Evolutionary conservation across 2,797 vertebrate genomes (phyloP), one percentile per base, ranked within the genome.

Genomic region (Sparidentex hasta): DNA sequence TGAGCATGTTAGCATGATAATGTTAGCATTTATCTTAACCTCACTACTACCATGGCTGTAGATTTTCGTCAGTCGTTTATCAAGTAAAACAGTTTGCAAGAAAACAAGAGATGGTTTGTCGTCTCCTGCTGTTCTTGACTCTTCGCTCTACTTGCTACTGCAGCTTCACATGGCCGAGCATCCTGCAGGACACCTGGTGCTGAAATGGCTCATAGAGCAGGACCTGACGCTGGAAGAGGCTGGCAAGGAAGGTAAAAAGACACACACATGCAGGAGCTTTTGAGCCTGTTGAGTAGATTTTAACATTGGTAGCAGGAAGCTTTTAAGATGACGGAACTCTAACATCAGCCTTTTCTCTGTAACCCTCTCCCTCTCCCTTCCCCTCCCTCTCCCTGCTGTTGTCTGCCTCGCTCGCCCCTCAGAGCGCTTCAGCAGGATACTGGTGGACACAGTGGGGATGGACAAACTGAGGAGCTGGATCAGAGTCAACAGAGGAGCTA

Each of bases 151-250:
- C 65, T 13, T 63, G 38, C 56, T 85, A 82, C 80, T 85, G 41
- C 74, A 99, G 98, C 96, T 99, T 78, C 98, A 99, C 85, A 91
- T 99, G 90, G 98, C 95, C 0, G 98, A 99, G 71, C 98, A 99
- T 88, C 97, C 98, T 0, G 97, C 98, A 11, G 98, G 98, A 80
- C 98, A 99, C 88, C 93, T 99, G 38, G 97, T 99, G 86, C 94
- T 99, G 81, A 99, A 98, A 62, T 99, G 98, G 98, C 92, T 99
- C 81, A 95, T 99, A 63, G 97, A 98, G 73, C 97, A 99, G 94
- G 98, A 99, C 85, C 79, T 86, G 91, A 95, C 56, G 23, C 75
- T 65, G 95, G 89, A 85, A 87, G 94, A 96, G 74, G 90, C 82
- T 0, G 94, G 93, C 61, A 97, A 94, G 92, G 93, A 97, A 95